Base-by-base conservation (phyloP, 1,140 invertebrate species). In the Diplogasteroides magnus region DNA sequence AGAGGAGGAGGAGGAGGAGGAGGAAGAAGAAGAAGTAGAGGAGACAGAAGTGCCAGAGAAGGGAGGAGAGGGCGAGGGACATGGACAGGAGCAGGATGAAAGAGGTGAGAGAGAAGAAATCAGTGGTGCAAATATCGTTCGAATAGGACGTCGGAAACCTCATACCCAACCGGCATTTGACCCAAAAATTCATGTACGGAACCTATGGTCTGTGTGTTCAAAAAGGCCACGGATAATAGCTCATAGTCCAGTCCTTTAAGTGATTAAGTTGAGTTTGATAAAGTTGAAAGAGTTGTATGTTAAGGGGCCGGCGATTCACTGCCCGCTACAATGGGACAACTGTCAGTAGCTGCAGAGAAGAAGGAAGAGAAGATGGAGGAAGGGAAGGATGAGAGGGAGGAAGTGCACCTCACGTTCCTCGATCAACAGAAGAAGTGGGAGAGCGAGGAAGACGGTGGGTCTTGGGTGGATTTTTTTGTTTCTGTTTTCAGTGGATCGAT, bases 41-140 rank as follows among this genome's bases (percentile, higher is more conserved):
- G 55, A 60, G 74, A 26, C 69, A 79, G 26, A 72, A 72, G 25
- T 73, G 75, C 31, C 60, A 37, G 27, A 77, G 76, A 14, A 72
- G 71, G 27, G 79, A 77, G 26, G 61, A 66, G 58, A 77, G 78
- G 25, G 61, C 60, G 59, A 78, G 74, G 67, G 64, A 76, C 14
- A 81, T 79, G 56, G 77, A 76, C 56, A 69, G 70, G 32, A 77
- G 67, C n/a, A 48, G 72, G 55, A 32, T 78, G 37, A 57, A 79
- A 29, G 71, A 71, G 67, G 77, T 77, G 48, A 64, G 61, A 56
- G 31, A 74, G 26, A 79, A 72, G 60, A 48, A n/a, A n/a, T n/a
- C n/a, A n/a, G n/a, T n/a, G n/a, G n/a, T n/a, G n/a, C n/a, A n/a
- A n/a, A n/a, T n/a, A n/a, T n/a, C n/a, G n/a, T n/a, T n/a, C n/a